Percentiles rank a stretch among this genome's conserved stretches.
phyloP scores from a whole-genome alignment of 2,888 invertebrate species.

The Lasioglossum villosulum region DNA sequence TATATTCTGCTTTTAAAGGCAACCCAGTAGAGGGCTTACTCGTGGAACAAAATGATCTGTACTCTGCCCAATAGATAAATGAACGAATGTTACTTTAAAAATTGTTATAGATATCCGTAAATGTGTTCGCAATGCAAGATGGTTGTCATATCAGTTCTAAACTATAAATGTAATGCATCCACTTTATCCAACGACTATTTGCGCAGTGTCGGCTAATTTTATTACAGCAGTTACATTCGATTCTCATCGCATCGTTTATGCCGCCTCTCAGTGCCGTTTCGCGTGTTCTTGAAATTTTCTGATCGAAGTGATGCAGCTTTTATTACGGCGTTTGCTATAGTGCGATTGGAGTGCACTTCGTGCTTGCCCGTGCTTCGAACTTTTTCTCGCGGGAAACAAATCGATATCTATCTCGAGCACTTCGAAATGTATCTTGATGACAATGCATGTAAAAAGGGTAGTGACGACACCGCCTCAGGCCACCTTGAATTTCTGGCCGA shows the following conservation, averaged over 20 bases:
- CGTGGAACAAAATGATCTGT: no score
- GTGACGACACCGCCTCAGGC: neutral
- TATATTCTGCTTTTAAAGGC: no score
- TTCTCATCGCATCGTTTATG: neutral
- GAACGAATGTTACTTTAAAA: no score
- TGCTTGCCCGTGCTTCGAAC: neutral
- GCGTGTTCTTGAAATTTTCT: constrained; percentile 4
- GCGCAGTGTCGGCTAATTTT: neutral
- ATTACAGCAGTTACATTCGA: neutral
- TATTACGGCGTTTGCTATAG: neutral
- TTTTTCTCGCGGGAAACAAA: neutral
- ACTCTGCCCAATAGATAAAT: no score
- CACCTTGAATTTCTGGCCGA: neutral
- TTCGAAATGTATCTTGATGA: neutral
- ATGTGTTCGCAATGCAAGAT: neutral
- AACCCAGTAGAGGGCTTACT: no score
- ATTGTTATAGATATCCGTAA: no score
- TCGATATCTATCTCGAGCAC: neutral
- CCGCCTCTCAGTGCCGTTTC: neutral
- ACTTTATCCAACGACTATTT: neutral
- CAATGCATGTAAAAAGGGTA: neutral
- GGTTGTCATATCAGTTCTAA: neutral
- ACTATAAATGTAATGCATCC: neutral
- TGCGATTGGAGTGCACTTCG: neutral
- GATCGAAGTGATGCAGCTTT: neutral